Percentiles rank a stretch among this genome's conserved stretches.
Evolutionary conservation across 2,113 vertebrate genomes (phyloP).

Genomic region (Tenrec ecaudatus): DNA sequence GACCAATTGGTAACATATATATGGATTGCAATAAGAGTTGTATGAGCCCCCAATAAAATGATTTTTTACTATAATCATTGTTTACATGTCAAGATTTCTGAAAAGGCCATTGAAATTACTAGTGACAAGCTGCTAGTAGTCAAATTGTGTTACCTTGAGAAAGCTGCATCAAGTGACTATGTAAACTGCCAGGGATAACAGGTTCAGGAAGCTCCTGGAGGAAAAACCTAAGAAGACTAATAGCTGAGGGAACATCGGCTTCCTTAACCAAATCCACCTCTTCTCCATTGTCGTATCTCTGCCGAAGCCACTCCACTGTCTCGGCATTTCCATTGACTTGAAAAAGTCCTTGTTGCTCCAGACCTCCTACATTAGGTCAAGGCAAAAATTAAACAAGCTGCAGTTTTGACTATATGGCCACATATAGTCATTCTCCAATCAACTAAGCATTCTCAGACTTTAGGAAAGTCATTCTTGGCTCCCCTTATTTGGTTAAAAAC

Average conservation of each 20-base stretch:
- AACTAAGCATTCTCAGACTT: constrained; percentile 60
- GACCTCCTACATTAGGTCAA: constrained; percentile 88
- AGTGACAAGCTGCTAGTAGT: constrained; percentile 7
- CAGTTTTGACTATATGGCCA: constrained; percentile 23
- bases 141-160: constrained; percentile 91
- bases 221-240: constrained; percentile 98
- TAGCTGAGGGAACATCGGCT: constrained; percentile 97
- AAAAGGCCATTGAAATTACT: constrained; percentile 55
- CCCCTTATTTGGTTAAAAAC: constrained; percentile 45
- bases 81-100: constrained; percentile 51
- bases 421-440: constrained; percentile 59
- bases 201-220: constrained; percentile 98
- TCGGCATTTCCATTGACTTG: constrained; percentile 98
- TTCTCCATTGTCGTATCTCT: constrained; percentile 95
- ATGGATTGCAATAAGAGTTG: too few species aligned
- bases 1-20: constrained; percentile 22
- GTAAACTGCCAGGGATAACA: constrained; percentile 93
- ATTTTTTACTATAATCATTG: constrained; percentile 5
- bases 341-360: constrained; percentile 98
- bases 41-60: too few species aligned
- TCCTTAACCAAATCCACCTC: constrained; percentile 98
- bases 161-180: constrained; percentile 95
- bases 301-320: constrained; percentile 98
- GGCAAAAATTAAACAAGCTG: constrained; percentile 65
- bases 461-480: constrained; percentile 63